Evolutionary conservation across 2,113 vertebrate genomes (phyloP), one percentile per base, ranked within the genome.

Genomic region (Microcebus tavaratra): DNA sequence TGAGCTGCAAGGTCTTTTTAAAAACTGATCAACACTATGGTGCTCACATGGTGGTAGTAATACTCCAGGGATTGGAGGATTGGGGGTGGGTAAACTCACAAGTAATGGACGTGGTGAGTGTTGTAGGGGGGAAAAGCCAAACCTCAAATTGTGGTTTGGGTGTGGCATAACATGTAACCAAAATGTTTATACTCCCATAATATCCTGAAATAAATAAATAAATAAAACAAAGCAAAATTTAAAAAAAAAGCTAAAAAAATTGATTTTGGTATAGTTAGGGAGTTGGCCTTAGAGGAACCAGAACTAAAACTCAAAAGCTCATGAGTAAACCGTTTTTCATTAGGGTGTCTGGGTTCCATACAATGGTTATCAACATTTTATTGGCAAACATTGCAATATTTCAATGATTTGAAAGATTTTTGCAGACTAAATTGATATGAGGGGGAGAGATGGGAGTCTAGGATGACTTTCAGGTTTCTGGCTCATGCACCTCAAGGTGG

Each of bases 281-380:
- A 91, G 57, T 87, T 5, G 0, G 15, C 31, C 15, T 94, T 50
- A 88, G 53, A 92, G 63, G 31, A 87, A 53, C 83, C 61, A 82
- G 45, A 15, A 68, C 42, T 91, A 88, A 88, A 82, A 80, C 31
- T 70, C 14, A 36, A 55, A 83, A 90, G 59, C 36, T 87, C 34
- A 23, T 9, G 31, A 76, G n/a, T 42, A 90, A 57, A 29, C 67
- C 10, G n/a, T 88, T 90, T 72, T 79, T 88, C 39, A 67, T 5
- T 36, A 55, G 29, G 34, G 25, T 76, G 8, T 81, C 61, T 78
- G 55, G 63, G 31, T 88, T 81, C 65, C 68, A 4, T 80, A 39
- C n/a, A 76, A 88, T 57, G 15, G 72, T 50, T 81, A 45, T 55
- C 67, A 89, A 81, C 92, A 90, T 72, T 86, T 89, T 55, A 90